Evolutionary conservation across 2,797 vertebrate species (phyloP).

Genomic region (Myiotriccus ornatus): DNA sequence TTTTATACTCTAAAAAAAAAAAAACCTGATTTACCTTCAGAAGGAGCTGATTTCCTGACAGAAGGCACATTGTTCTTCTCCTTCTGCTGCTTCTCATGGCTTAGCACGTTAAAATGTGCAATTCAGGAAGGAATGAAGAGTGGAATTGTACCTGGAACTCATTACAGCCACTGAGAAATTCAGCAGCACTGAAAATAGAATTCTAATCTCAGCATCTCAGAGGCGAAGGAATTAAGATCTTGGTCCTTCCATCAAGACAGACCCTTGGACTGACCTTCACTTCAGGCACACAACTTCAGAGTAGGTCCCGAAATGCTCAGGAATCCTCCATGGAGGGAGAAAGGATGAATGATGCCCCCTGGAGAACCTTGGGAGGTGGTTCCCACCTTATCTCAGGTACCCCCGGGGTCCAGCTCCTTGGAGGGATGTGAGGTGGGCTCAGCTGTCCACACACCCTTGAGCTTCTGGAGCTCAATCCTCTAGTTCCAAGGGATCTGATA

Average conservation of each 20-base stretch:
- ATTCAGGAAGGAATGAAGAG: not conserved
- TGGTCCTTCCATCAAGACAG: not conserved
- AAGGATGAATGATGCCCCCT: not conserved
- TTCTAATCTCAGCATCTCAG: not conserved
- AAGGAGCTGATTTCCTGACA: not conserved
- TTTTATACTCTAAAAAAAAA: not conserved
- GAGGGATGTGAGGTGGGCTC: not conserved
- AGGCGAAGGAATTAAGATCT: not conserved
- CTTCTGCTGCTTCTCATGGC: not conserved
- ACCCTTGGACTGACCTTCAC: not conserved
- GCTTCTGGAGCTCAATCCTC: not conserved
- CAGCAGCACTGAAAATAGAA: slow-evolving; percentile 18
- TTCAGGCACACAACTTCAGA: not conserved
- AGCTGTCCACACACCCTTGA: not conserved
- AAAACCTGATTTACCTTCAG: not conserved
- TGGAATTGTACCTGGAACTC: not conserved
- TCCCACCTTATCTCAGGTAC: not conserved
- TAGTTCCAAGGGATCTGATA: not conserved
- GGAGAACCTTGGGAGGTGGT: not conserved
- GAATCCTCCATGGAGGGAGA: not conserved
- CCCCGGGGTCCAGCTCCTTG: not conserved
- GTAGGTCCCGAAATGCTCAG: not conserved
- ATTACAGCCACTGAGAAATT: not conserved
- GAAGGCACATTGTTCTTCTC: not conserved
- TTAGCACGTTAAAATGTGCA: not conserved